A percentile compares a stretch with the other conserved stretches of the same genome.
These are phyloP conservation scores for Sepiola atlantica DNA, from an alignment of 2,888 invertebrate genomes.

Conservation along the genomic window DNA sequence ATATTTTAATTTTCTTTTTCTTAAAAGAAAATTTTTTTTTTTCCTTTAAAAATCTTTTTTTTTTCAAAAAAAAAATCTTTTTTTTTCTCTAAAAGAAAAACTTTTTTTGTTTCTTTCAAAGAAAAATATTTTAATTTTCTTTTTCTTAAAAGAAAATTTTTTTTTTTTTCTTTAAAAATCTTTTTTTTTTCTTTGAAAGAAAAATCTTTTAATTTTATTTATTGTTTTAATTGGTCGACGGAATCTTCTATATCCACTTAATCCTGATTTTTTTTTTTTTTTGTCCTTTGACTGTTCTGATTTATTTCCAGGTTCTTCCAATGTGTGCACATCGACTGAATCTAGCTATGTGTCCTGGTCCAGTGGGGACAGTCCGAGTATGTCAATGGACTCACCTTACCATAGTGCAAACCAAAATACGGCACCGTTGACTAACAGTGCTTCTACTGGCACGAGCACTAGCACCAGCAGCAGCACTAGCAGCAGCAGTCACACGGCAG, in stretches of 20 bases:
- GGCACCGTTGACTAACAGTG: background rate
- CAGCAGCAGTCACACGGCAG: background rate
- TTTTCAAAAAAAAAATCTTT: too few species aligned
- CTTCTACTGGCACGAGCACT: background rate
- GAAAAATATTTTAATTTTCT: too few species aligned
- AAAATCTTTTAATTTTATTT: too few species aligned
- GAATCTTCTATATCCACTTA: background rate
- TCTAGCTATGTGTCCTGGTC: conserved; percentile 44
- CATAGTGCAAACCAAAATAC: background rate
- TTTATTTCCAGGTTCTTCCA: conserved; percentile 39
- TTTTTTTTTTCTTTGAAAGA: too few species aligned
- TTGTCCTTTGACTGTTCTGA: background rate
- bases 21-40: too few species aligned
- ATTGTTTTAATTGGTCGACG: too few species aligned
- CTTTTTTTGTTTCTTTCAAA: too few species aligned
- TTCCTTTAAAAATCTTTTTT: too few species aligned
- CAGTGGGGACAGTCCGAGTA: conserved; percentile 40
- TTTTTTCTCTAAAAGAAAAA: too few species aligned
- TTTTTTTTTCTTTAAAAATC: too few species aligned
- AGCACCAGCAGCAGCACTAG: background rate
- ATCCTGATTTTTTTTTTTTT: background rate
- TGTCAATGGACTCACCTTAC: conserved; percentile 15
- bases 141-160: too few species aligned
- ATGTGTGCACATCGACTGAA: background rate
- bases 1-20: too few species aligned